Base-by-base conservation (phyloP, 2,888 invertebrate species). In the Gordius sp. region DNA sequence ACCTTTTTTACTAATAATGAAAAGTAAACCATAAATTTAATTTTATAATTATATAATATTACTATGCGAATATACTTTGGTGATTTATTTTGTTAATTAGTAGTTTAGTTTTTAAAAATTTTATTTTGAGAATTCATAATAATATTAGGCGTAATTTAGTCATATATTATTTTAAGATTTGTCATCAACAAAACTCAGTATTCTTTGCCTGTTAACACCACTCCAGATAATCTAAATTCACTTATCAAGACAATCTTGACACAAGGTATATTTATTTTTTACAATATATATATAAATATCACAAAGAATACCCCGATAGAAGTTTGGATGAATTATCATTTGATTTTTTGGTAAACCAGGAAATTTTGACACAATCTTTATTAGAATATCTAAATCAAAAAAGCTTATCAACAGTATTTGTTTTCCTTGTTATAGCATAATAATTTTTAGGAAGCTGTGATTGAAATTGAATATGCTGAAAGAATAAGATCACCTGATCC, bases 321-420 rank as follows among this genome's bases (percentile, higher is more conserved):
- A 33, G n/a, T 33, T 33, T 33, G n/a, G n/a, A 33, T 13, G 47
- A 47, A n/a, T 4, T 47, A 18, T 13, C 8, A 4, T 47, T 47
- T 47, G 47, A 47, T n/a, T 47, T 47, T 47, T 23, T 47, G 4
- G 20, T 47, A 8, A 47, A 47, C 20, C n/a, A 23, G 4, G 4
- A 47, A 47, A 20, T 47, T 47, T 47, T 47, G 4, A 20, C 8
- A 18, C 4, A 8, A 18, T n/a, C 16, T n/a, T 18, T 47, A n/a
- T 13, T 18, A 47, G 47, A 47, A n/a, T 47, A 47, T 47, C 4
- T 47, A 47, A 47, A 47, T 8, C 13, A n/a, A n/a, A 47, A 47
- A 4, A n/a, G 4, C 13, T 20, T 47, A 4, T 18, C 47, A 18
- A n/a, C 23, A n/a, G 47, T 47, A 47, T 20, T 8, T n/a, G 20